Evolutionary conservation across 2,113 vertebrate species (phyloP), one percentile per base, ranked within the genome.

Genomic region (Serilophus lunatus): DNA sequence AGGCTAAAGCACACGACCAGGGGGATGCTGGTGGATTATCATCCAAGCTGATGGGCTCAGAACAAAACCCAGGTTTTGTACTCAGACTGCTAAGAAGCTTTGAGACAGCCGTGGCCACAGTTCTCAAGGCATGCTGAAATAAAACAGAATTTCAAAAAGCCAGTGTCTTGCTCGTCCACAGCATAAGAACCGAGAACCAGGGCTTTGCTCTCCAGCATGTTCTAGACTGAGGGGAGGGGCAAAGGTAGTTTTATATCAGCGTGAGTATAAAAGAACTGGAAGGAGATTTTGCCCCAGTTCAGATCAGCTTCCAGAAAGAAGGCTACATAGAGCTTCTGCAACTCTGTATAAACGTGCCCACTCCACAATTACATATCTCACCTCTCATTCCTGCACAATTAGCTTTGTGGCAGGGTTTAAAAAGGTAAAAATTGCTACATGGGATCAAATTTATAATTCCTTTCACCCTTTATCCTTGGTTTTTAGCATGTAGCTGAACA

Each of bases 161-260:
- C 16, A 4, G 4, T 2, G 0, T 61, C 31, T 28, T 53, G 31
- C 18, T 40, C 26, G 47, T 33, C 5, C 23, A 50, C 31, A 75
- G 25, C 0, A 0, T n/a, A 77, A 44, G 45, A 74, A 50, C 20
- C 0, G 16, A 74, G 44, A 57, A 29, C 1, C 3, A 9, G 20
- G 11, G 16, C 42, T 76, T 54, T 56, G 23, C 12, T 66, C 42
- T 65, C 38, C 44, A 84, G 18, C 10, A 5, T 10, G n/a, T 26
- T 89, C 22, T 18, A 53, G 65, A 12, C 19, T n/a, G n/a, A 76
- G 60, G 40, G 31, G 40, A 13, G 25, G 12, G 31, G 13, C 42
- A 69, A 23, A 82, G 12, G 18, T 13, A 29, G 22, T 15, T 69
- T 85, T 20, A 22, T n/a, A 44, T 25, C 49, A 54, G 26, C 6